Evolutionary conservation across 2,113 vertebrate species (phyloP).

Genomic region (Tricholaema leucomelas): DNA sequence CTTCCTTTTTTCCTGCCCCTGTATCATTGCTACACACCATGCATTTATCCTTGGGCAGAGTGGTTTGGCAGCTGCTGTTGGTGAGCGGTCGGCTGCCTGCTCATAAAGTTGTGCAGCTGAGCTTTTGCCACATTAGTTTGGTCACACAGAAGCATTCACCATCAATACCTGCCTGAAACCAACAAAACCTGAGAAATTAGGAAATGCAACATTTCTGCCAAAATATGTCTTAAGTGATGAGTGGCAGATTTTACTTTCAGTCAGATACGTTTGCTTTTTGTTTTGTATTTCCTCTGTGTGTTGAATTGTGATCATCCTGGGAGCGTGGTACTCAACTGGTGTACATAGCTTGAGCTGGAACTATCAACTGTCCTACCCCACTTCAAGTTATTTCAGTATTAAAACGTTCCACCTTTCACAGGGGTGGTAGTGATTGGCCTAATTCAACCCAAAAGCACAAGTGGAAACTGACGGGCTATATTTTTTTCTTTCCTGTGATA

Average conservation of each 20-base stretch:
- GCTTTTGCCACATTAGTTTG: not conserved
- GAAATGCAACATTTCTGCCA: not conserved
- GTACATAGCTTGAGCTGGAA: not conserved
- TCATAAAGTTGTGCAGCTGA: not conserved
- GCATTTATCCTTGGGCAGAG: not conserved
- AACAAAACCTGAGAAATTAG: not conserved
- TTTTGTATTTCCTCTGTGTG: not conserved
- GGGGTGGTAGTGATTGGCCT: not conserved
- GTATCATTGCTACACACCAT: not conserved
- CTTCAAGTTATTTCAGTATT: not conserved
- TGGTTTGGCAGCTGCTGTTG: not conserved
- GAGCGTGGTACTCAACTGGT: not conserved
- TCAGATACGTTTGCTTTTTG: not conserved
- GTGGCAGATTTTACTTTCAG: not conserved
- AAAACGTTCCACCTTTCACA: not conserved
- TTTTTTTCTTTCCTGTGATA: not conserved
- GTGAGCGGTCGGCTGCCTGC: not conserved
- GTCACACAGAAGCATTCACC: not conserved
- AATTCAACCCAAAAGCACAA: not conserved
- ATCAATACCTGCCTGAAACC: not conserved
- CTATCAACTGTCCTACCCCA: not conserved
- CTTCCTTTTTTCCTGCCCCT: not conserved
- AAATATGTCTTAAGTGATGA: not conserved
- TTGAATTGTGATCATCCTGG: not conserved
- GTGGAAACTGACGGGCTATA: not conserved